phyloP scores from a whole-genome alignment of 2,113 vertebrate species.

The Lepus americanus region DNA sequence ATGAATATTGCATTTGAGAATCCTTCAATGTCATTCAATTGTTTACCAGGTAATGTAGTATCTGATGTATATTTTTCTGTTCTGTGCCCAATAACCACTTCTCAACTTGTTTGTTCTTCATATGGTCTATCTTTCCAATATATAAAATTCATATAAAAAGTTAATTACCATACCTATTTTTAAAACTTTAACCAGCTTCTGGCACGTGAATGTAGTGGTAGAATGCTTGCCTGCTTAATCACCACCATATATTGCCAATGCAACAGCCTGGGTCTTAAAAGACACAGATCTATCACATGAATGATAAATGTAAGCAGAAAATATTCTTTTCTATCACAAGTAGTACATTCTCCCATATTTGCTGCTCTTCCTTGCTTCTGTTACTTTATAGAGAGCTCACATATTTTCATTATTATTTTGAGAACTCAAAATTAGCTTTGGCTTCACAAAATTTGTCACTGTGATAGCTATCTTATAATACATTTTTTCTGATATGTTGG shows the following conservation, averaged over 20 bases:
- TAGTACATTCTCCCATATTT: not conserved
- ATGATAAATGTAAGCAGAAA: not conserved
- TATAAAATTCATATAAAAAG: not conserved
- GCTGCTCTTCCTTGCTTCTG: not conserved
- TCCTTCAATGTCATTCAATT: not conserved
- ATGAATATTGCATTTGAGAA: not conserved
- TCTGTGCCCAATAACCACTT: accelerated
- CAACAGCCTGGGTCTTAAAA: not conserved
- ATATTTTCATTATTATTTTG: not conserved
- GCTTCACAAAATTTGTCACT: not conserved
- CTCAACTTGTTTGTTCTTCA: not conserved
- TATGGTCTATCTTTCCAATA: not conserved
- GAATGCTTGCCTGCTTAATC: not conserved
- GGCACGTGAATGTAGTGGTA: not conserved
- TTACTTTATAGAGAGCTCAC: not conserved
- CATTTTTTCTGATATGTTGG: not conserved
- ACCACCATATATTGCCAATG: not conserved
- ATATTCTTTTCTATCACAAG: not conserved
- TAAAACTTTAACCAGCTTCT: not conserved
- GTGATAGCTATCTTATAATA: not conserved
- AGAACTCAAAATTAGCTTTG: not conserved
- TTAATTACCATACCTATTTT: not conserved
- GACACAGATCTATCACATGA: not conserved
- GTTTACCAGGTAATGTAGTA: not conserved
- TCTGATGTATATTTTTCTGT: not conserved